Evolutionary conservation across 2,113 vertebrate species (phyloP), one percentile per base, ranked within the genome.

Genomic region (Apodemus sylvaticus): DNA sequence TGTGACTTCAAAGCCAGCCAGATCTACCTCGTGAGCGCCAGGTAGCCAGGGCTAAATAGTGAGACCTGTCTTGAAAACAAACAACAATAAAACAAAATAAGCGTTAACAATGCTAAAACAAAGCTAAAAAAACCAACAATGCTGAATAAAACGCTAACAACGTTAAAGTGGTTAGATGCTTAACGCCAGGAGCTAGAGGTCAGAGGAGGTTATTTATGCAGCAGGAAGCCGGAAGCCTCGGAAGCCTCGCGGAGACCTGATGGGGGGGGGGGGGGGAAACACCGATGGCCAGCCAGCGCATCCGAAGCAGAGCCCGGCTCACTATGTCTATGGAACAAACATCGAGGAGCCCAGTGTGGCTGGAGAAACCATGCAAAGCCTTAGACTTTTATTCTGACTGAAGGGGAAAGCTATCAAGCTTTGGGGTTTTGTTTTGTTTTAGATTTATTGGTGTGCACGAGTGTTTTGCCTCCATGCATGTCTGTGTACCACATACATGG

Each of bases 321-420:
- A n/a, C 39, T 20, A 3, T 89, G 17, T 77, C 64, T 94, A n/a
- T 78, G 39, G 58, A 68, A 34, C 19, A 79, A 76, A n/a, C 26
- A 64, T 19, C 16, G 42, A 77, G 36, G n/a, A 31, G 2, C 31
- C 34, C n/a, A 62, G 5, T 64, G 31, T 74, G 68, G 60, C 66
- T 66, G 26, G 3, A 62, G 31, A 95, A 22, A 89, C 17, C 26
- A 53, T 22, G 42, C 22, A 90, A 60, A 60, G 36, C n/a, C 58
- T 73, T 93, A 48, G 70, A 34, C n/a, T 92, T 93, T 93, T 86
- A 94, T 78, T 90, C 73, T 83, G 9, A 68, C 39, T 76, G 64
- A 62, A 97, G 96, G 96, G n/a, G 12, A 58, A 87, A 71, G 39
- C 58, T 71, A 42, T 22, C n/a, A 55, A 55, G 88, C 9, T 93